phyloP scores from a whole-genome alignment of 2,797 vertebrate genomes.

The Champsocephalus gunnari region DNA sequence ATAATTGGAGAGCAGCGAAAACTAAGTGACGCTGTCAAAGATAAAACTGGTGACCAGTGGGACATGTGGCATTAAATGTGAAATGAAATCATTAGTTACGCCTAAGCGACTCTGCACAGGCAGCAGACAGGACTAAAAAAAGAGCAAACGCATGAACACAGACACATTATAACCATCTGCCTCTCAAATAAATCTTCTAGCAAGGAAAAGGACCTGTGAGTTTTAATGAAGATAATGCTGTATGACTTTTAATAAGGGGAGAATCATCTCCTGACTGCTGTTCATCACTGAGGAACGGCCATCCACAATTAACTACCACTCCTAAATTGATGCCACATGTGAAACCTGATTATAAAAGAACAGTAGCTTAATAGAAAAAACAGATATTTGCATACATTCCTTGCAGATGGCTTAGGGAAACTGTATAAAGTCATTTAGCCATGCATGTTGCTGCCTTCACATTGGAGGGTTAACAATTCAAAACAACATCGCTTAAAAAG shows the following conservation, averaged over 20 bases:
- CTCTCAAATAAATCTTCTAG: slow-evolving; percentile 10
- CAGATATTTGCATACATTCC: slow-evolving; percentile 33
- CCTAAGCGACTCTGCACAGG: slow-evolving; percentile 24
- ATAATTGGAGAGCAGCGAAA: slow-evolving; percentile 55
- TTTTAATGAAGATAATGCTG: slow-evolving; percentile 7
- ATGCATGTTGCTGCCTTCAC: slow-evolving; percentile 14
- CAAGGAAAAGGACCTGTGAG: slow-evolving; percentile 9
- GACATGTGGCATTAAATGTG: slow-evolving; percentile 49
- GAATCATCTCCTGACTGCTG: background rate
- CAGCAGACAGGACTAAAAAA: slow-evolving; percentile 19
- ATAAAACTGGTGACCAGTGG: slow-evolving; percentile 49
- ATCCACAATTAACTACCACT: slow-evolving; percentile 38
- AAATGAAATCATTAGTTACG: slow-evolving; percentile 61
- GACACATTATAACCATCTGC: background rate
- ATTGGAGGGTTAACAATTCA: slow-evolving; percentile 44
- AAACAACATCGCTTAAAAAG: slow-evolving; percentile 56
- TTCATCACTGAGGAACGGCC: slow-evolving; percentile 20
- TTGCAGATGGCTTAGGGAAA: slow-evolving; percentile 16
- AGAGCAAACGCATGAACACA: slow-evolving; percentile 24
- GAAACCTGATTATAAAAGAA: slow-evolving; percentile 41
- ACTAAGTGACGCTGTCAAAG: slow-evolving; percentile 57
- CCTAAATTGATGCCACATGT: slow-evolving; percentile 37
- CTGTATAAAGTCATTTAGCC: slow-evolving; percentile 12
- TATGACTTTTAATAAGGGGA: slow-evolving; percentile 16
- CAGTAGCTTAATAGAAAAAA: slow-evolving; percentile 46